A percentile compares a stretch with the other conserved stretches of the same genome.
Evolutionary conservation across 2,113 vertebrate genomes (phyloP).

Genomic region (Ivindomyrus marchei): DNA sequence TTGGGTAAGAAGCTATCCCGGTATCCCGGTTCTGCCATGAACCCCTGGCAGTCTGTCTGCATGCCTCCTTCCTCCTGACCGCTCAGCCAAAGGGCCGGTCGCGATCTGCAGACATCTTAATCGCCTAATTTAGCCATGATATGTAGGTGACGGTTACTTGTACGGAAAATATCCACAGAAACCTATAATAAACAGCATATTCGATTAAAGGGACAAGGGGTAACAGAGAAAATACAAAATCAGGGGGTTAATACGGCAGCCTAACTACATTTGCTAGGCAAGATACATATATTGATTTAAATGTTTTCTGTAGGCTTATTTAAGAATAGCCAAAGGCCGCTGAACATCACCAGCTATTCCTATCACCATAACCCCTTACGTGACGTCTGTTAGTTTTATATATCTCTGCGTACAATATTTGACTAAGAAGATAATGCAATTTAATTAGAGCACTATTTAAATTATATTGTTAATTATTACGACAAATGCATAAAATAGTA

Average conservation of each 20-base stretch:
- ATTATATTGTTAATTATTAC: not conserved
- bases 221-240: not conserved
- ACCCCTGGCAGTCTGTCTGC: not conserved
- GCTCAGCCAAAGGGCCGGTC: not conserved
- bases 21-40: not conserved
- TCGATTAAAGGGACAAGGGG: not conserved
- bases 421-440: not conserved
- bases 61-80: not conserved
- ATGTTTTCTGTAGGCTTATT: not conserved
- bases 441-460: not conserved
- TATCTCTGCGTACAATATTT: not conserved
- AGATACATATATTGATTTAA: not conserved
- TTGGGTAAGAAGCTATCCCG: not conserved
- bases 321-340: not conserved
- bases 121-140: not conserved
- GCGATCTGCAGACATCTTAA: not conserved
- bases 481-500: not conserved
- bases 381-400: not conserved
- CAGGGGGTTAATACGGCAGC: not conserved
- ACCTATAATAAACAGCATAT: not conserved
- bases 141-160: not conserved
- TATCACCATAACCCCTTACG: not conserved
- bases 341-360: not conserved
- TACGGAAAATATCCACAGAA: not conserved
- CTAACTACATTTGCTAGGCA: not conserved